Base-by-base conservation (phyloP, 2,888 invertebrate genomes). In the Mimas tiliae region DNA sequence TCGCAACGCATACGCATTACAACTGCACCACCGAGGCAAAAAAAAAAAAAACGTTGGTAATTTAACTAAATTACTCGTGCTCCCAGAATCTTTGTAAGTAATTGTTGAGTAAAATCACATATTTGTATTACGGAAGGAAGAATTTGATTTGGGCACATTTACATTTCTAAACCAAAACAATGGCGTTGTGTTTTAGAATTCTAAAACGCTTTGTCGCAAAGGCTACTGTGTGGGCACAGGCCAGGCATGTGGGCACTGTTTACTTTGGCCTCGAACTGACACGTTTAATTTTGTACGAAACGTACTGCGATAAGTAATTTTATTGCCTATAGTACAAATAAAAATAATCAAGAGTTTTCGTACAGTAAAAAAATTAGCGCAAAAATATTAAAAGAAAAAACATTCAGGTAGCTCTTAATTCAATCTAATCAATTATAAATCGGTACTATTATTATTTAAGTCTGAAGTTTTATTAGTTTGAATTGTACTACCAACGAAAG, bases 131-230 rank as follows among this genome's bases (percentile, higher is more conserved):
- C 7, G 9, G 38, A 38, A 2, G 50, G 8, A 50, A 8, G 8
- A 19, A 50, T 50, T 50, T 50, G 19, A 50, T 50, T 19, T 9
- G 8, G 50, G 9, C 50, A 19, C 50, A 50, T 50, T 50, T 50
- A 50, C 50, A 50, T 50, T 50, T 50, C 19, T 50, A 50, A 50
- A 50, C 50, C 11, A 50, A 50, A 50, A 19, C 19, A 50, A 50
- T 50, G 50, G 19, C 16, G 19, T 50, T 11, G 16, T 50, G 19
- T 8, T 50, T 19, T 19, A 50, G 50, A 50, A 50, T 50, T 50
- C 50, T 50, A 50, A 19, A 50, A 50, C 19, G 50, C 16, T 9
- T 50, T 50, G 50, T 50, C 19, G 50, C 50, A 19, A 50, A 50
- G 9, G 50, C 50, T 50, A 50, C n/a, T n/a, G n/a, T n/a, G n/a